phyloP scores from a whole-genome alignment of 2,113 vertebrate genomes.

The Talpa occidentalis region DNA sequence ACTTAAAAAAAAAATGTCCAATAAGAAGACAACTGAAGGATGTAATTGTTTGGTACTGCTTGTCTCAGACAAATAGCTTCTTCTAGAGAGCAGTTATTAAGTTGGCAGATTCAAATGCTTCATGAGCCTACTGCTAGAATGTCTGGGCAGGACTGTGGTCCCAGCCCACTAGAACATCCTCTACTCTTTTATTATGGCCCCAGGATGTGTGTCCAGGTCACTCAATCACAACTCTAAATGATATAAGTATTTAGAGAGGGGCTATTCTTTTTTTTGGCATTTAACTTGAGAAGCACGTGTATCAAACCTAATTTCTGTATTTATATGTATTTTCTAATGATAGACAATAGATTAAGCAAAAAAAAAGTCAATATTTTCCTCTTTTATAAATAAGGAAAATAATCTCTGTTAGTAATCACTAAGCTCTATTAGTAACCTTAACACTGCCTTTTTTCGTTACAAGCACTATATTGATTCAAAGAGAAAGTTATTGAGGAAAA shows the following conservation, averaged over 20 bases:
- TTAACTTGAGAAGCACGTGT: not conserved
- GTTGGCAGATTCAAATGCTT: conserved; percentile 4
- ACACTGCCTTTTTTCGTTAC: not conserved
- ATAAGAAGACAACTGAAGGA: conserved; percentile 12
- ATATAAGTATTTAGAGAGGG: not conserved
- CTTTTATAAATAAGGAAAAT: conserved; percentile 5
- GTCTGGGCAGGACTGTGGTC: not conserved
- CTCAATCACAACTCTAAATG: not conserved
- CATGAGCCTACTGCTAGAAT: conserved; percentile 9
- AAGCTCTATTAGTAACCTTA: not conserved
- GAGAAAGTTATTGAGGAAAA: conserved; percentile 34
- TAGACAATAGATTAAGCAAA: not conserved
- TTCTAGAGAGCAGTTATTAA: not conserved
- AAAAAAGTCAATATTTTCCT: not conserved
- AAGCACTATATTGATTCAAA: not conserved
- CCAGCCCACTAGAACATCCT: not conserved
- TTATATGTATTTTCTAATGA: conserved; percentile 5
- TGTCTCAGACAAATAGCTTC: not conserved
- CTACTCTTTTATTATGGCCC: not conserved
- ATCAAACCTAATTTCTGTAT: not conserved
- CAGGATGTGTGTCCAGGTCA: not conserved
- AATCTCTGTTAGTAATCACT: not conserved
- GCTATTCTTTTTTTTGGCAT: not conserved
- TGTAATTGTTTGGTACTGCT: conserved; percentile 15
- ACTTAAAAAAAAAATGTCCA: conserved; percentile 19